phyloP scores from a whole-genome alignment of 2,113 vertebrate genomes.

The Rhinolophus ferrumequinum region DNA sequence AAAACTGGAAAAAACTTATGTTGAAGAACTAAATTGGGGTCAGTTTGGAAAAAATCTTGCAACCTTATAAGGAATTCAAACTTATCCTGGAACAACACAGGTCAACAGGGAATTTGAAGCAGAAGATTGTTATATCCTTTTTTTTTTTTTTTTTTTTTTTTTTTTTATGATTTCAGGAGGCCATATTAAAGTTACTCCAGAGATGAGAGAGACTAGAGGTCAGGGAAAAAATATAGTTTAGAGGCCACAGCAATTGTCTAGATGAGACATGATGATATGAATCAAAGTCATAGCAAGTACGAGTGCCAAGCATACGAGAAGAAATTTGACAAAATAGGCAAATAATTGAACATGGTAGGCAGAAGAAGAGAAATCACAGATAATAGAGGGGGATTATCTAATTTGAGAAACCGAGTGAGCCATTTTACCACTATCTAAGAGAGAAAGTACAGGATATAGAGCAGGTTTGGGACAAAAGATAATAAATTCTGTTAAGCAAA shows the following conservation, averaged over 20 bases:
- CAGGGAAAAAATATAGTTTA: not conserved
- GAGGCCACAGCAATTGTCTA: not conserved
- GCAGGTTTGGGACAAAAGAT: not conserved
- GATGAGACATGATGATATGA: not conserved
- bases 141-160: not conserved
- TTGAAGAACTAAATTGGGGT: not conserved
- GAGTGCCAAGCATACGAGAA: not conserved
- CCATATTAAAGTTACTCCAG: not conserved
- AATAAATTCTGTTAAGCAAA: not conserved
- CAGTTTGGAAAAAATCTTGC: not conserved
- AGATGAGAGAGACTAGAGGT: not conserved
- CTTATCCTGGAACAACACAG: not conserved
- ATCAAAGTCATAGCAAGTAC: not conserved
- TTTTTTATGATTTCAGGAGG: not conserved
- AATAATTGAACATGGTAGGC: not conserved
- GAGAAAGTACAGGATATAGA: not conserved
- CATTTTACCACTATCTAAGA: not conserved
- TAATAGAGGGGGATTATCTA: not conserved
- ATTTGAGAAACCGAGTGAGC: not conserved
- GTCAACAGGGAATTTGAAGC: not conserved
- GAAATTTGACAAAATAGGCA: not conserved
- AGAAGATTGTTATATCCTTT: not conserved
- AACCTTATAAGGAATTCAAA: not conserved
- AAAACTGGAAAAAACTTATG: not conserved
- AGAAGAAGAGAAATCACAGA: not conserved